A percentile compares a stretch with the other conserved stretches of the same genome.
Conservation (phyloP, 2,797 vertebrate genomes). For the Antrozous pallidus region DNA sequence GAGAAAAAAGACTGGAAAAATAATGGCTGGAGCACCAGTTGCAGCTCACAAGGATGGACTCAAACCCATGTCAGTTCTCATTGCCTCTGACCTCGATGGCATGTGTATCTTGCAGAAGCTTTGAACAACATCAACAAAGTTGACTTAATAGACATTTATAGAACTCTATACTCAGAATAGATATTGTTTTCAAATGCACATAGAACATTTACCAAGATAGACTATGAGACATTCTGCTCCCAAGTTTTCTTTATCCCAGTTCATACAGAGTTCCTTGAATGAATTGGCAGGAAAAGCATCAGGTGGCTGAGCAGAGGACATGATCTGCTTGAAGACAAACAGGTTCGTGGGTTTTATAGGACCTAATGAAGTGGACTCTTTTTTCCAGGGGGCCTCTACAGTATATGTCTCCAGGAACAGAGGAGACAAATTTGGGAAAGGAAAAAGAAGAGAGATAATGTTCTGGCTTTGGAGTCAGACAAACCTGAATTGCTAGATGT, state of each 20-base stretch:
- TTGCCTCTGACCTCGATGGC: neutral
- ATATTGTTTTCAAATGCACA: neutral
- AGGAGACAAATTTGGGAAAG: neutral
- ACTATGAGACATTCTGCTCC: neutral
- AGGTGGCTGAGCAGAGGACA: neutral
- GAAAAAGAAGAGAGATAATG: constrained; percentile 18
- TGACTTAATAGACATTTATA: neutral
- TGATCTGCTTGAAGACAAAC: neutral
- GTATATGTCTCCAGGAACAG: neutral
- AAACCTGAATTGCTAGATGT: constrained; percentile 31
- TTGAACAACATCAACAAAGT: neutral
- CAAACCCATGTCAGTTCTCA: neutral
- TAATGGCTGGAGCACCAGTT: neutral
- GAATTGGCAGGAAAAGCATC: neutral
- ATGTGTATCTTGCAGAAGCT: neutral
- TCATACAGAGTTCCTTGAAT: neutral
- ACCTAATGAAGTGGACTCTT: neutral
- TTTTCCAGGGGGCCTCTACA: neutral
- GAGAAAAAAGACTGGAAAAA: neutral
- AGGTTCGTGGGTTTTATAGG: neutral
- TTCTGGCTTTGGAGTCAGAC: constrained; percentile 10
- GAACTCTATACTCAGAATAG: neutral
- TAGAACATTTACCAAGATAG: neutral
- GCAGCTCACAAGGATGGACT: neutral
- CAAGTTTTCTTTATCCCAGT: neutral